These are phyloP conservation scores for Calvadosia cruxmelitensis DNA, from an alignment of 30 jellyfish, hydroid and myxozoan genomes.

Conservation along the genomic window DNA sequence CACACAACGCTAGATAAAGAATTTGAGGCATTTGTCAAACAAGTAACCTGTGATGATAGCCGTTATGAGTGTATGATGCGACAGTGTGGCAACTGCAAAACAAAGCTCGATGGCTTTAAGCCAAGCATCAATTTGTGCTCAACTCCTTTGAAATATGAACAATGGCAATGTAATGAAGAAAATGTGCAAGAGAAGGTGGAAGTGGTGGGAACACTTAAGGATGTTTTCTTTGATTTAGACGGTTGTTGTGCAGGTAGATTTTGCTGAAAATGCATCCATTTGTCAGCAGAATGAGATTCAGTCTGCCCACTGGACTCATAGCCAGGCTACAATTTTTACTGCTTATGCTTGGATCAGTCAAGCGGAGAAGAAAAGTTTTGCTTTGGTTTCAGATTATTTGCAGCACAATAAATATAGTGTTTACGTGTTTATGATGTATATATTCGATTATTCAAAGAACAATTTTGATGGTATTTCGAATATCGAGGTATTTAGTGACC, in stretches of 20 bases:
- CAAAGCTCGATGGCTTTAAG: too few relatives aligned
- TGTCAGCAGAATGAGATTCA: slow-evolving; percentile 31
- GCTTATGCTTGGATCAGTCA: slow-evolving; percentile 37
- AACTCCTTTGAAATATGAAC: too few relatives aligned
- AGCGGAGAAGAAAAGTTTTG: slow-evolving; percentile 28
- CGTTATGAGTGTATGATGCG: too few relatives aligned
- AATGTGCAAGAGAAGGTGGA: neutral
- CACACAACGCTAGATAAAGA: neutral
- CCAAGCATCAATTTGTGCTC: too few relatives aligned
- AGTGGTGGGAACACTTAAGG: slow-evolving; percentile 10
- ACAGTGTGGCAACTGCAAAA: too few relatives aligned
- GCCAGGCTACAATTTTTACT: slow-evolving; percentile 34
- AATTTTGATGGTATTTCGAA: slow-evolving; percentile 12
- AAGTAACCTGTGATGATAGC: neutral
- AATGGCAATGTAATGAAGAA: slow-evolving; percentile 17
- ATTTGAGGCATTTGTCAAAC: neutral
- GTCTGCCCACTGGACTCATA: slow-evolving; percentile 53
- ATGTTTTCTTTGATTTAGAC: slow-evolving; percentile 2
- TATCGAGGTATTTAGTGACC: slow-evolving; percentile 19
- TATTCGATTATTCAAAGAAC: slow-evolving; percentile 26
- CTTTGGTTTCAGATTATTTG: slow-evolving; percentile 29
- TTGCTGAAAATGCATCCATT: slow-evolving; percentile 34
- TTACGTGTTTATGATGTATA: too few relatives aligned
- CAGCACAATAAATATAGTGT: slow-evolving; percentile 33
- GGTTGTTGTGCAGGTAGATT: slow-evolving; percentile 32